These are phyloP conservation scores for Hormiphora californensis DNA, from an alignment of 37 sponge, comb jelly and placozoan species.

Conservation along the genomic window DNA sequence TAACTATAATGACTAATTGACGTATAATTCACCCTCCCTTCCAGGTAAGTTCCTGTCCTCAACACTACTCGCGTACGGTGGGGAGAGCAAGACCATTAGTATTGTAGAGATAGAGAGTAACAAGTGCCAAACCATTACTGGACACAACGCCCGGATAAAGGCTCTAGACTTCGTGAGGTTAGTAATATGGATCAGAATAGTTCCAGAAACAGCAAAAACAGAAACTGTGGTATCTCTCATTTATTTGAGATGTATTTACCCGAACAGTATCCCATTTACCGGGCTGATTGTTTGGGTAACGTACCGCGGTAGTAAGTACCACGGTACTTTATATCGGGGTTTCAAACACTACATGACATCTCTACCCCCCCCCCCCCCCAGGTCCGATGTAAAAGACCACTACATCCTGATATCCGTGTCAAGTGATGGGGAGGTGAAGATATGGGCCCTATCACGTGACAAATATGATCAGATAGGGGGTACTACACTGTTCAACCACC, in stretches of 20 bases:
- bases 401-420: conserved; percentile 26
- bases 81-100: neutral
- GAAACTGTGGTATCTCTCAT: too few relatives aligned
- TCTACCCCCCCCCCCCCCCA: neutral
- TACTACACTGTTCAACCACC: conserved; percentile 6
- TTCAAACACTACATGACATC: too few relatives aligned
- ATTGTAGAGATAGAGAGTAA: conserved; percentile 17
- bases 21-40: too few relatives aligned
- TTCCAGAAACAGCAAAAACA: too few relatives aligned
- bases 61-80: conserved; percentile 20
- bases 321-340: too few relatives aligned
- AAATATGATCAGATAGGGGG: conserved; percentile 31
- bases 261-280: too few relatives aligned
- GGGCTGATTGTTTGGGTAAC: too few relatives aligned
- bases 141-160: neutral
- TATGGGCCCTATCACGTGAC: conserved; percentile 11
- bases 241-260: too few relatives aligned
- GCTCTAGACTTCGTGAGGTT: conserved; percentile 19
- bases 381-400: conserved; percentile 23
- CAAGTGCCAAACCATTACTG: neutral
- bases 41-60: conserved; percentile 40
- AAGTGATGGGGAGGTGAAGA: conserved; percentile 45
- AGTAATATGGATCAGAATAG: too few relatives aligned
- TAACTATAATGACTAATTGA: too few relatives aligned
- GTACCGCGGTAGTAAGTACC: too few relatives aligned